Evolutionary conservation across 1,140 invertebrate genomes (phyloP), one percentile per base, ranked within the genome.

Genomic region (Rhyacophila brunnea): DNA sequence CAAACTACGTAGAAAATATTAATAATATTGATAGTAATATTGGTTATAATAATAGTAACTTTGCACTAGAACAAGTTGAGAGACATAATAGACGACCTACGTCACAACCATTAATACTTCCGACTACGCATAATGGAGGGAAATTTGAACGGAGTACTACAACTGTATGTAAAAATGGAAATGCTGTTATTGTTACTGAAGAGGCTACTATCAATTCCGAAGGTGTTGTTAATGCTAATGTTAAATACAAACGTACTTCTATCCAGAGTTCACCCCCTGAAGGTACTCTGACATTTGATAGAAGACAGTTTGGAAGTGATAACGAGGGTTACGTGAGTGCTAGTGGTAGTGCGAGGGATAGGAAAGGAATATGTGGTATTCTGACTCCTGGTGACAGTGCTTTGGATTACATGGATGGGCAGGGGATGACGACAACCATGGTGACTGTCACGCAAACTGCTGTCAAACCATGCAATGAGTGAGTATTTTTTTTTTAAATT

Each of bases 381-480:
- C 46, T 62, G 19, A 43, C 46, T 9, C 32, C 51, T 11, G 54
- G 58, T 3, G 35, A 15, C 11, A 55, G 51, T 19, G 55, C 36
- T 10, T 19, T 65, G 44, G 58, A 60, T 64, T 77, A 75, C 58
- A 64, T 76, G 14, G 69, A 71, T 3, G 71, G 76, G 35, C 70
- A 67, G 43, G 60, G 75, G 9, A 74, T 69, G 18, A 74, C 74
- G 18, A 76, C 72, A 0, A 77, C 75, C 9, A 65, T 74, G 62
- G 74, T 76, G 51, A 77, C 72, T 2, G 72, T 76, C 43, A 70
- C 70, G 14, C 77, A 77, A 59, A 76, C 70, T 2, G 68, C 69
- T 15, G 69, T 71, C 9, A 78, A 72, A 23, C 70, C 69, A 44
- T 78, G 75, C 60, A 79, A 78, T 70, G 76, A 78, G 77, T 79